Evolutionary conservation across 2,113 vertebrate genomes (phyloP), one percentile per base, ranked within the genome.

Genomic region (Trochalopteron elliotii): DNA sequence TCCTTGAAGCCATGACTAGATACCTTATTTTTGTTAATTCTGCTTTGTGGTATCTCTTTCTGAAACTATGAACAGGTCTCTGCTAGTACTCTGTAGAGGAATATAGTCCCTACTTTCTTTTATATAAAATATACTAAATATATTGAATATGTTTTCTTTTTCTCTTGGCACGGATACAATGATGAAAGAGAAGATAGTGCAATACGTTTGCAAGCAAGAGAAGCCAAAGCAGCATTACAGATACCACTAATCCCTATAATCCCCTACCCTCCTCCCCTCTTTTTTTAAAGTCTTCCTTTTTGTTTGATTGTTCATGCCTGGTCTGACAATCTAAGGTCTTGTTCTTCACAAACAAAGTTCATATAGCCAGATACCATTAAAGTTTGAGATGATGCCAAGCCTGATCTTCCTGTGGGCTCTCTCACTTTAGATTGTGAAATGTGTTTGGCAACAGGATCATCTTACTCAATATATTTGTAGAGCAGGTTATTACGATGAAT

Each of bases 261-360:
- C 1, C 4, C 40, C 57, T 19, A 10, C 10, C 3, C 1, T 2
- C 2, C 8, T 37, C 23, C 11, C 2, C 7, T 12, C 5, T 50
- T 47, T 42, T 39, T 56, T 31, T 27, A 2, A 64, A 79, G 8
- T 19, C 6, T 67, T 77, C 9, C 35, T 9, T 87, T 70, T 52
- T n/a, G 27, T 74, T 81, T 77, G 25, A 31, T 83, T 79, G 55
- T 42, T 86, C 4, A 8, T 90, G 21, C 9, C 2, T 7, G 19
- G 12, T 55, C 11, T 90, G 15, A 31, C 83, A 93, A 21, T 44
- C 31, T 59, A 63, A 55, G n/a, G 10, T 80, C 68, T 87, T 68
- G 44, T 89, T 83, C 89, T 84, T 45, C 23, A 9, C 42, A 35
- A 95, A 42, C 13, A 45, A 68, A 56, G n/a, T 69, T 92, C 20